phyloP scores from a whole-genome alignment of 2,888 invertebrate species.

The Harpalus rubripes region DNA sequence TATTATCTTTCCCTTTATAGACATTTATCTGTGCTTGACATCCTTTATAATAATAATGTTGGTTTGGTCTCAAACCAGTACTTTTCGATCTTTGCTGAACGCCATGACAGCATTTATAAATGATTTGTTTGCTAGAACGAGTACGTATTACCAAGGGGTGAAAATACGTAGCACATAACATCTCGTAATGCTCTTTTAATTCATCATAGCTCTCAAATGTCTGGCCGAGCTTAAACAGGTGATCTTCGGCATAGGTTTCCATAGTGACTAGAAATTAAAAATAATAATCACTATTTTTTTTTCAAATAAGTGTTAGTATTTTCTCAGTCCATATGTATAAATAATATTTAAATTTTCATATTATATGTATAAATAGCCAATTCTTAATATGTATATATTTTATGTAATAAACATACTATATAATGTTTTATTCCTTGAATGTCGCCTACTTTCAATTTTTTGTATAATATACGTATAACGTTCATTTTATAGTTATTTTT shows the following conservation, averaged over 20 bases:
- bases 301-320: not conserved
- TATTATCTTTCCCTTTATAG: constrained; percentile 60
- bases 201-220: not conserved
- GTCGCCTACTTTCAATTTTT: too few species aligned
- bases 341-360: not conserved
- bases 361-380: not conserved
- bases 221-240: not conserved
- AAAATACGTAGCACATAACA: not conserved
- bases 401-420: not conserved
- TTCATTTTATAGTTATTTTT: too few species aligned
- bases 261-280: not conserved
- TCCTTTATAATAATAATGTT: constrained; percentile 67
- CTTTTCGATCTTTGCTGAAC: constrained; percentile 65
- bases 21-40: constrained; percentile 66
- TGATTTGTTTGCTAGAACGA: constrained; percentile 56
- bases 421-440: too few species aligned
- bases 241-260: not conserved
- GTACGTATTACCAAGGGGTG: constrained; percentile 4
- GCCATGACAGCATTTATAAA: constrained; percentile 65
- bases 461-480: too few species aligned
- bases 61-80: constrained; percentile 64
- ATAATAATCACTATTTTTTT: not conserved
- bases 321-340: not conserved
- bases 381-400: not conserved
- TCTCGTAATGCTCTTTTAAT: not conserved